Evolutionary conservation across 2,888 invertebrate genomes (phyloP).

Genomic region (Trisateles emortualis): DNA sequence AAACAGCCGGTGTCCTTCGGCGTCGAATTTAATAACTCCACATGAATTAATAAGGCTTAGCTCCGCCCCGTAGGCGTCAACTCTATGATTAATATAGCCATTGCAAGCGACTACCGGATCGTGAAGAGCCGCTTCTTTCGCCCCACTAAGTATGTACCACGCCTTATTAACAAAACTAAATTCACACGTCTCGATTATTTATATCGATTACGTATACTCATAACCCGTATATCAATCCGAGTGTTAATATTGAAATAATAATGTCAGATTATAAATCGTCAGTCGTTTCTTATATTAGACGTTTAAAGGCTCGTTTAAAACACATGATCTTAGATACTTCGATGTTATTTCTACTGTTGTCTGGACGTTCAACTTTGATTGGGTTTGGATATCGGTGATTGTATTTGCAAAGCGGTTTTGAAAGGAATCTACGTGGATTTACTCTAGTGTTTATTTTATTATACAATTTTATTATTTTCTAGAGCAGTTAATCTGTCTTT

Average conservation of each 20-base stretch:
- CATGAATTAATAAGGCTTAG: slow-evolving; percentile 80
- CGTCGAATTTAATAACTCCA: slow-evolving; percentile 77
- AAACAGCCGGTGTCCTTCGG: slow-evolving; percentile 63
- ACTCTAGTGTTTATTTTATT: slow-evolving; percentile 5
- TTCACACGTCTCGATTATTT: slow-evolving; percentile 70
- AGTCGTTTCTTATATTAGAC: slow-evolving; percentile 49
- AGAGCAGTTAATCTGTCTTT: background rate
- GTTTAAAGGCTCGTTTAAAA: slow-evolving; percentile 57
- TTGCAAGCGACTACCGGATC: slow-evolving; percentile 76
- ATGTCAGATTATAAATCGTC: slow-evolving; percentile 67
- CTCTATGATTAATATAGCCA: slow-evolving; percentile 79
- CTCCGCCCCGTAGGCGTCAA: slow-evolving; percentile 84
- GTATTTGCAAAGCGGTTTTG: slow-evolving; percentile 18
- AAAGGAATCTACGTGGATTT: slow-evolving; percentile 12
- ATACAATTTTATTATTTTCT: slow-evolving; percentile 5
- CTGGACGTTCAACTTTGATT: slow-evolving; percentile 55
- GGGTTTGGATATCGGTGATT: slow-evolving; percentile 35
- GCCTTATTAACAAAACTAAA: slow-evolving; percentile 63
- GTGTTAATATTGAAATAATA: slow-evolving; percentile 75
- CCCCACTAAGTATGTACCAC: slow-evolving; percentile 64
- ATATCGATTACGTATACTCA: slow-evolving; percentile 65
- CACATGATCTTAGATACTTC: slow-evolving; percentile 48
- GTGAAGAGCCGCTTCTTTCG: slow-evolving; percentile 59
- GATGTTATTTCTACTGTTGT: slow-evolving; percentile 44
- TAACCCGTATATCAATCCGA: slow-evolving; percentile 62